Evolutionary conservation across 2,888 invertebrate genomes (phyloP), one percentile per base, ranked within the genome.

Genomic region (Lamellibrachia columna): DNA sequence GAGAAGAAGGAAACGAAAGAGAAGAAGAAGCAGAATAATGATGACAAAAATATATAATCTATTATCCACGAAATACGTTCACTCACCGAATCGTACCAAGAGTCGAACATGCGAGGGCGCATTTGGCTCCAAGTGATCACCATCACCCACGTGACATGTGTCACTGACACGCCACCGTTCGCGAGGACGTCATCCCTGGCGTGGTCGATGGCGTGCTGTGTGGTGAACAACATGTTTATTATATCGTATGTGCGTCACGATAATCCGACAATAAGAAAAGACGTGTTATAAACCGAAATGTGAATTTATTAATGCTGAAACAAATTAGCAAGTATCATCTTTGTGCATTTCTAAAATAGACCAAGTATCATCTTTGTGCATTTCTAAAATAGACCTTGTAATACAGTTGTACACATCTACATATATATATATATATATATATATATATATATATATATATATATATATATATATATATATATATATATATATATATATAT

Each of bases 51-150:
- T 40, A 40, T n/a, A n/a, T n/a, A n/a, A n/a, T n/a, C 11, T 75
- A 75, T 75, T 22, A 75, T 28, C 11, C 1, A 53, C 28, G 90
- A 52, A 52, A n/a, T n/a, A 40, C 40, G 22, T 22, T 15, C 52
- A 53, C 91, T 52, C 1, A 91, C 91, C 91, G 11, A 11, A 4
- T 91, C 91, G 52, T 91, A 11, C 9, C 28, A 11, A 7, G 91
- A 91, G 91, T 91, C n/a, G 6, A 15, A 91, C 53, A 91, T 52
- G 15, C 91, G 52, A 52, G 91, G 91, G 9, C 3, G 3, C 91
- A 7, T 53, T 11, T 28, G 6, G 40, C 52, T 91, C 91, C 91
- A 91, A 28, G 91, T 91, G 91, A 91, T 91, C 91, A 91, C 91
- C 52, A 91, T 53, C 91, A 53, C 91, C 52, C 53, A 91, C 6